Conservation (phyloP, 2,113 vertebrate species). For the Podarcis raffonei region DNA sequence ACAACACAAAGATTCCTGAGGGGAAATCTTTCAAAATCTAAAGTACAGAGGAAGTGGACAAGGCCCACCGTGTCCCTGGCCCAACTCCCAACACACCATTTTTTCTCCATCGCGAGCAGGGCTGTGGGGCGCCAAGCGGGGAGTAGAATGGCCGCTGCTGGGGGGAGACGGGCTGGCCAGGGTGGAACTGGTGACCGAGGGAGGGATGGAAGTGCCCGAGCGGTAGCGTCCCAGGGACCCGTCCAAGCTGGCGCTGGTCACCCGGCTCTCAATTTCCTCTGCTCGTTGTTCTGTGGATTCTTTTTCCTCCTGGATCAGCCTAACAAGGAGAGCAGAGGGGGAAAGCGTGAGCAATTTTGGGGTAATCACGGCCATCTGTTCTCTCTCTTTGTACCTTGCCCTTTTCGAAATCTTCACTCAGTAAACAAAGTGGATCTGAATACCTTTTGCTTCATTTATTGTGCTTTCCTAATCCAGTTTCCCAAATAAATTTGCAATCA, state of each 20-base stretch:
- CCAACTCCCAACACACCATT: constrained; percentile 67
- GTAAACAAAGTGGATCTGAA: background rate
- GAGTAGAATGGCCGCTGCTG: constrained; percentile 91
- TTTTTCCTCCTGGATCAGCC: constrained; percentile 94
- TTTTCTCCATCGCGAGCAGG: constrained; percentile 86
- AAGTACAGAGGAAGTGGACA: background rate
- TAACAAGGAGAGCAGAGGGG: constrained; percentile 45
- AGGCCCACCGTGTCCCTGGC: background rate
- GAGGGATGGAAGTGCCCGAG: constrained; percentile 83
- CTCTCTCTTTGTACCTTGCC: background rate
- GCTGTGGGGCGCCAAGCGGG: constrained; percentile 86
- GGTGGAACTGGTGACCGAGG: constrained; percentile 92
- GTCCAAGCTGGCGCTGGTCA: constrained; percentile 87
- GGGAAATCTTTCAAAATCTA: background rate
- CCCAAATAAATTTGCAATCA: background rate
- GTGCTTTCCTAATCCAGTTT: background rate
- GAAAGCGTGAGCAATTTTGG: background rate
- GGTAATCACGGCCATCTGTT: background rate
- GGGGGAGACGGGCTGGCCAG: constrained; percentile 91
- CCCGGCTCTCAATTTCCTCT: constrained; percentile 90
- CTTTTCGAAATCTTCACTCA: background rate
- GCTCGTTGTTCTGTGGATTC: constrained; percentile 90
- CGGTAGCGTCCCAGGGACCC: constrained; percentile 82
- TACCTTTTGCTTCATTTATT: background rate
- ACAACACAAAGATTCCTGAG: background rate